phyloP scores from a whole-genome alignment of 2,113 vertebrate genomes.

The Trogon surrucura region DNA sequence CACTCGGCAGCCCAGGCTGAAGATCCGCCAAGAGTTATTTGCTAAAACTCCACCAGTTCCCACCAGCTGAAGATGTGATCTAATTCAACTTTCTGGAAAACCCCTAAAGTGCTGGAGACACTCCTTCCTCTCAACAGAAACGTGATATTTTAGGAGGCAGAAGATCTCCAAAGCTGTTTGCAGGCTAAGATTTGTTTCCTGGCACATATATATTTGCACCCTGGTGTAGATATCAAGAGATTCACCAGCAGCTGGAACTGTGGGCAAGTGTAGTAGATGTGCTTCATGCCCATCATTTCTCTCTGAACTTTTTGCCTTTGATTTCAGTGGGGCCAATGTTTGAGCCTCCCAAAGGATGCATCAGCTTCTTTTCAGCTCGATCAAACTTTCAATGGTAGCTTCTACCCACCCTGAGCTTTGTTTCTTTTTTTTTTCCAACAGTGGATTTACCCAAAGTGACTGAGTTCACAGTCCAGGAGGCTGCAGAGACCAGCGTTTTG shows the following conservation, averaged over 20 bases:
- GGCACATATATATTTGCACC: neutral
- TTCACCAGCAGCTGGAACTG: neutral
- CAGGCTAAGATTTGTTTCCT: neutral
- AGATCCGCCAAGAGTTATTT: neutral
- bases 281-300: neutral
- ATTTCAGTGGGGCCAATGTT: neutral
- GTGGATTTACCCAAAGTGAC: conserved; percentile 84
- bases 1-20: neutral
- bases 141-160: neutral
- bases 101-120: neutral
- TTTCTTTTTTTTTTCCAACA: conserved; percentile 26
- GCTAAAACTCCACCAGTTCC: neutral
- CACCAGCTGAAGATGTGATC: neutral
- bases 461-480: conserved; percentile 73
- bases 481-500: conserved; percentile 69
- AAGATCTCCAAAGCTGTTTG: neutral
- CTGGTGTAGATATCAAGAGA: neutral
- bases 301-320: neutral
- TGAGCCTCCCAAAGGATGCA: neutral
- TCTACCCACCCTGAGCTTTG: neutral
- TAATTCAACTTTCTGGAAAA: neutral
- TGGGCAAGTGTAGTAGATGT: neutral
- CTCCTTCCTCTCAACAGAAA: neutral
- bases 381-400: neutral
- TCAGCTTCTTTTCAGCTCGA: neutral